Evolutionary conservation across 2,113 vertebrate genomes (phyloP).

Genomic region (Brachypodius melanocephalos): DNA sequence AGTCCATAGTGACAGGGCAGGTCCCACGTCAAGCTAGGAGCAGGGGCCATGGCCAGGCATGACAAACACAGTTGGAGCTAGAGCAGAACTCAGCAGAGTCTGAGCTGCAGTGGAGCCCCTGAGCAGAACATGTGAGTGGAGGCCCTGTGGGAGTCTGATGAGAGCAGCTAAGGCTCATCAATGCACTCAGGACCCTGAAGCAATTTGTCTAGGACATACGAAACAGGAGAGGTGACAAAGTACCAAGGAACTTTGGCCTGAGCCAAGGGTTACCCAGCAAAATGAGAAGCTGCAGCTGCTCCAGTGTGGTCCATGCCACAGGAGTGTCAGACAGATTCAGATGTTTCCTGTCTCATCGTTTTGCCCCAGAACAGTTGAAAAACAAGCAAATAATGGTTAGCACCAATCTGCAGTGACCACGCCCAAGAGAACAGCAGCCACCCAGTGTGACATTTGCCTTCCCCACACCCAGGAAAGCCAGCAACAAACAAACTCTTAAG

Average conservation of each 20-base stretch:
- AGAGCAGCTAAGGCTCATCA: not conserved
- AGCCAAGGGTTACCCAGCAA: not conserved
- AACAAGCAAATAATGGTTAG: not conserved
- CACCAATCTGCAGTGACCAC: not conserved
- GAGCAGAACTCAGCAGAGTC: not conserved
- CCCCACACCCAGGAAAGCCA: not conserved
- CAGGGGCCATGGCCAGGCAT: not conserved
- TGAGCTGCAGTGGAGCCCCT: not conserved
- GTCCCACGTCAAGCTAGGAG: not conserved
- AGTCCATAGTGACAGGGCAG: not conserved
- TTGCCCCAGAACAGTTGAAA: conserved; percentile 2
- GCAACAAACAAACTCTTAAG: not conserved
- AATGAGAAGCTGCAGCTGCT: not conserved
- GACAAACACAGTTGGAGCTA: not conserved
- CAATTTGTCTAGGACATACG: not conserved
- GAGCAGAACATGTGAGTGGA: not conserved
- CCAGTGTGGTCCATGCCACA: not conserved
- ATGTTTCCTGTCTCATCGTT: not conserved
- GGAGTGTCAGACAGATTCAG: not conserved
- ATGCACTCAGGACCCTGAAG: not conserved
- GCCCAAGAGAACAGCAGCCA: not conserved
- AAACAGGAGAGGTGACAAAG: not conserved
- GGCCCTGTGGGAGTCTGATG: not conserved
- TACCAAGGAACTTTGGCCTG: not conserved
- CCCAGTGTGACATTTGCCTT: not conserved